A percentile compares a stretch with the other conserved stretches of the same genome.
phyloP scores from a whole-genome alignment of 2,797 vertebrate species.

The Erethizon dorsatum region DNA sequence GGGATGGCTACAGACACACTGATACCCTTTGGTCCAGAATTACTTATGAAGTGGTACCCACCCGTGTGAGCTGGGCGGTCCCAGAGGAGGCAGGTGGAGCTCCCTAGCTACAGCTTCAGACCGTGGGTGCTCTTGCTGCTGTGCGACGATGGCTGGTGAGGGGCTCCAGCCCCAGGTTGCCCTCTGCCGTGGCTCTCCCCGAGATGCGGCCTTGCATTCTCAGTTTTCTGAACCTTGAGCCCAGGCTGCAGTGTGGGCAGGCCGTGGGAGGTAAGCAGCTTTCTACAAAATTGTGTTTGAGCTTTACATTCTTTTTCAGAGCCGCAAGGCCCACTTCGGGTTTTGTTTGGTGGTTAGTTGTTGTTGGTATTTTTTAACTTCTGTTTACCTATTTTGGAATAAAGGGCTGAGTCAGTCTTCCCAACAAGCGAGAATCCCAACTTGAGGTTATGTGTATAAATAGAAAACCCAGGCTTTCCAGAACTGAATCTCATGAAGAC shows the following conservation, averaged over 20 bases:
- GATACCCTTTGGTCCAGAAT: too few species aligned
- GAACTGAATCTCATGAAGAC: neutral
- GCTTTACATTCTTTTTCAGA: neutral
- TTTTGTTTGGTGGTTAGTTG: conserved; percentile 15
- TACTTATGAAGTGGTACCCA: too few species aligned
- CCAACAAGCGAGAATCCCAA: conserved; percentile 47
- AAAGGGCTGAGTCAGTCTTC: conserved; percentile 78
- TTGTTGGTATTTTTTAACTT: conserved; percentile 29
- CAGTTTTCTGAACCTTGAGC: accelerated
- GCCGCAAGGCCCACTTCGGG: neutral
- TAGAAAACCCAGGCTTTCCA: conserved; percentile 70
- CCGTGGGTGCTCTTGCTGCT: neutral
- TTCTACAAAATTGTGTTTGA: conserved; percentile 23
- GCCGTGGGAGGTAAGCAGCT: neutral
- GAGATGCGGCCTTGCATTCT: accelerated
- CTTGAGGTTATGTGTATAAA: conserved; percentile 77
- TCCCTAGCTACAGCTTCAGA: accelerated
- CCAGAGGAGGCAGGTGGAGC: accelerated
- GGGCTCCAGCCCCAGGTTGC: accelerated
- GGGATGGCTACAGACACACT: accelerated
- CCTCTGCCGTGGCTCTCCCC: accelerated
- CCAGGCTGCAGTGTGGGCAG: neutral
- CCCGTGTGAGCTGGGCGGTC: accelerated
- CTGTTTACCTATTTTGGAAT: conserved; percentile 59
- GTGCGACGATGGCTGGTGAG: accelerated